A percentile compares a stretch with the other conserved stretches of the same genome.
phyloP scores from a whole-genome alignment of 2,113 vertebrate species.

The Vicugna pacos region DNA sequence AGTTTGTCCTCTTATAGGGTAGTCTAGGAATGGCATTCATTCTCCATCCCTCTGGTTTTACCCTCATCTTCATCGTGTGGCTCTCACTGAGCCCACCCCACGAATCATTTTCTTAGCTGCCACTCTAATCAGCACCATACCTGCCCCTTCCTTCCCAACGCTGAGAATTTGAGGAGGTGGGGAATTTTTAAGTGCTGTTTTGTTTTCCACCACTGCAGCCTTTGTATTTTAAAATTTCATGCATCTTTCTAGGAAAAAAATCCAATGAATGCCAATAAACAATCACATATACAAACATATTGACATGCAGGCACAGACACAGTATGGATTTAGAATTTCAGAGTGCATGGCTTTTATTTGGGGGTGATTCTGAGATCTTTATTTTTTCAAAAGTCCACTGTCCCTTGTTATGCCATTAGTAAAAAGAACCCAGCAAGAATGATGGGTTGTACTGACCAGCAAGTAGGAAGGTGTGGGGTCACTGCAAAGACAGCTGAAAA shows the following conservation, averaged over 20 bases:
- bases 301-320: fast-evolving
- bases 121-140: not conserved
- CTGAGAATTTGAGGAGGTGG: not conserved
- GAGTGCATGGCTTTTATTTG: not conserved
- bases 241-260: not conserved
- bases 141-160: not conserved
- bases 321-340: not conserved
- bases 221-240: not conserved
- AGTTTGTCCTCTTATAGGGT: not conserved
- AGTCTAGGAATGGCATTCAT: not conserved
- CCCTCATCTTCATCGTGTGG: not conserved
- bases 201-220: not conserved
- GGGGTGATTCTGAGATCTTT: not conserved
- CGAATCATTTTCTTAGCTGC: not conserved
- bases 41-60: not conserved
- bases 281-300: not conserved
- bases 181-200: not conserved
- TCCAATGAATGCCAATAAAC: not conserved
- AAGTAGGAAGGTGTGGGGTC: not conserved
- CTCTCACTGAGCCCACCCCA: not conserved
- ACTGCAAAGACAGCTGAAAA: not conserved
- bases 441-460: not conserved
- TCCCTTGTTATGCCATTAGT: not conserved
- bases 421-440: not conserved
- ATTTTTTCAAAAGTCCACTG: not conserved